phyloP scores from a whole-genome alignment of 2,797 vertebrate species.

The Pseudochirops cupreus region DNA sequence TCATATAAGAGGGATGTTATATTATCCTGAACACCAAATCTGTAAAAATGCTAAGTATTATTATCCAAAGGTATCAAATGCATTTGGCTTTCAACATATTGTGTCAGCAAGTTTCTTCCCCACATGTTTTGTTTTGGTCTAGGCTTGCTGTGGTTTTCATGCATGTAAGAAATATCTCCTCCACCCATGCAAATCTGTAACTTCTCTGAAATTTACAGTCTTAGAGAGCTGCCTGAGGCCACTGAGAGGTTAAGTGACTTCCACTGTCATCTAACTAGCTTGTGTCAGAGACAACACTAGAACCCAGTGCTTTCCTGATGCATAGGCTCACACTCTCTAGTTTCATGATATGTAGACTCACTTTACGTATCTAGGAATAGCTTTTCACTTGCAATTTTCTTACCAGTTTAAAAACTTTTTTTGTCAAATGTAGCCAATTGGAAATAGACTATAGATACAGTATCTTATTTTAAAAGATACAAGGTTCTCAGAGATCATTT shows the following conservation, averaged over 20 bases:
- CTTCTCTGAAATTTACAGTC: background rate
- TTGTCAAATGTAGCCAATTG: background rate
- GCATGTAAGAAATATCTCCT: conserved; percentile 1
- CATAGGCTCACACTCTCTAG: background rate
- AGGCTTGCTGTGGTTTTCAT: background rate
- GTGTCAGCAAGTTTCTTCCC: background rate
- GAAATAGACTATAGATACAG: background rate
- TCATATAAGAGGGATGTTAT: background rate
- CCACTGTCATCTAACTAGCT: background rate
- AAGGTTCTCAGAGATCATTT: background rate
- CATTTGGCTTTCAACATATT: background rate
- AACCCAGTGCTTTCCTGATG: background rate
- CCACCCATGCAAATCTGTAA: background rate
- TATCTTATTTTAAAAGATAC: background rate
- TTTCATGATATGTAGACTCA: background rate
- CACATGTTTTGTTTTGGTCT: background rate
- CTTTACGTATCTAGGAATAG: background rate
- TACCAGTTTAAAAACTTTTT: background rate
- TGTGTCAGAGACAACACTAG: background rate
- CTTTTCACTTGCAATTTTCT: background rate
- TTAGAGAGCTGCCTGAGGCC: background rate
- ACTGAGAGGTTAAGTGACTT: background rate
- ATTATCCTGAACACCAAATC: background rate
- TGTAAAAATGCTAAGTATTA: background rate
- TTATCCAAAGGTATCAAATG: background rate